A percentile compares a stretch with the other conserved stretches of the same genome.
These are phyloP conservation scores for Amblyopsis hoosieri DNA, from an alignment of 2,797 vertebrate genomes.

Conservation along the genomic window DNA sequence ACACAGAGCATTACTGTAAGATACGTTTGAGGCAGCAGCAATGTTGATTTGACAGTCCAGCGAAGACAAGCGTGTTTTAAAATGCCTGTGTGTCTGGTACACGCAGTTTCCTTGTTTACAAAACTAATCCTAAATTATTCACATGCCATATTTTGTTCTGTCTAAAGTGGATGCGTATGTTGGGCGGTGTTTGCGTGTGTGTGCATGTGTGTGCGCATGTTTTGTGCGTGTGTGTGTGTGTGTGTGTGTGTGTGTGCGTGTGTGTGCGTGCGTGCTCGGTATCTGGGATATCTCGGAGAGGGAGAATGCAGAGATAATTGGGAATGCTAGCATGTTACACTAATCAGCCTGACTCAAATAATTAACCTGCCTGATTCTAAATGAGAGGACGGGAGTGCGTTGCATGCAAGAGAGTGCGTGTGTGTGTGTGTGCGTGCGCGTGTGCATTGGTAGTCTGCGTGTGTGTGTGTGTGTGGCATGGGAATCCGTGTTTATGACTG, in stretches of 20 bases:
- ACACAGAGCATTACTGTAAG: background rate
- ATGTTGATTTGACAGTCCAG: background rate
- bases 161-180: conserved; percentile 15
- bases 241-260: conserved; percentile 9
- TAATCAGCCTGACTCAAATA: conserved; percentile 69
- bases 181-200: conserved; percentile 11
- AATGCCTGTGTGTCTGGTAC: conserved; percentile 1
- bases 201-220: conserved; percentile 9
- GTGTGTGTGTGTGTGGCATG: conserved; percentile 18
- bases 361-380: conserved; percentile 70
- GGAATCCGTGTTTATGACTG: conserved; percentile 43
- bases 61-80: no score
- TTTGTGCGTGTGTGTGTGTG: conserved; percentile 15
- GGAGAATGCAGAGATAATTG: conserved; percentile 28
- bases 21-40: conserved; percentile 37
- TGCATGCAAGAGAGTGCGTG: conserved; percentile 64
- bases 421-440: conserved; percentile 29
- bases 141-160: conserved; percentile 8
- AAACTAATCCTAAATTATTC: background rate
- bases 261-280: conserved; percentile 13
- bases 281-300: background rate
- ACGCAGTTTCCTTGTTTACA: background rate
- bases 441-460: conserved; percentile 3
- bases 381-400: conserved; percentile 31
- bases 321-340: conserved; percentile 77